Conservation (phyloP, 2,888 invertebrate genomes). For the Anthophora plumipes region DNA sequence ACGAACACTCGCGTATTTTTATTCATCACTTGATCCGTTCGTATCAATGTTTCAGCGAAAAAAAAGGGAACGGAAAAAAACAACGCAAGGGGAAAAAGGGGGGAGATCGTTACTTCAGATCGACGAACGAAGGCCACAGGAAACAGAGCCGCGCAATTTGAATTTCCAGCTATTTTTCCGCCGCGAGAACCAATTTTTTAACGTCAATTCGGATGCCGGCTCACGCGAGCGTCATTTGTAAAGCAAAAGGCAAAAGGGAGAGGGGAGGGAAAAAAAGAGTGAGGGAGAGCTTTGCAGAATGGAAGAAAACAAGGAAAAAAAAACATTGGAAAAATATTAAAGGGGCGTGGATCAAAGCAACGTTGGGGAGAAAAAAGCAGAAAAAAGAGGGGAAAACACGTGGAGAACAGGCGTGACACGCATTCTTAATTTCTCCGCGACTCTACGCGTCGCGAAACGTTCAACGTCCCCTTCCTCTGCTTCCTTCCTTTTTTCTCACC, state of each 20-base stretch:
- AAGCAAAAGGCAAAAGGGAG: no score
- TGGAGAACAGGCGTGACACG: neutral
- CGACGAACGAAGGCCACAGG: neutral
- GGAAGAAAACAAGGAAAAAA: neutral
- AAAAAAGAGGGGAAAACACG: neutral
- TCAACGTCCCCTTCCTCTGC: constrained; percentile 7
- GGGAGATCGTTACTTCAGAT: neutral
- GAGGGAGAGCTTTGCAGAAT: no score
- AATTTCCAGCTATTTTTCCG: constrained; percentile 6
- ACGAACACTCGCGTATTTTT: neutral
- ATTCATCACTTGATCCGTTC: neutral
- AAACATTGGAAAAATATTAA: constrained; percentile 2
- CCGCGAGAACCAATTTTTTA: constrained; percentile 16
- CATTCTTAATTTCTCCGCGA: constrained; percentile 37
- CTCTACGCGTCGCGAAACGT: constrained; percentile 3
- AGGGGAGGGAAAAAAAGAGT: neutral
- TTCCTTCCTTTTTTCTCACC: neutral
- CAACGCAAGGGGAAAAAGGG: no score
- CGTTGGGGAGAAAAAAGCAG: no score
- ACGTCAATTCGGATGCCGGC: neutral
- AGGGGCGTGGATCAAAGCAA: neutral
- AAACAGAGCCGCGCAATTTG: neutral
- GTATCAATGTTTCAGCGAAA: neutral
- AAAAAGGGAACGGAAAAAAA: neutral
- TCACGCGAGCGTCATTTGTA: neutral